Evolutionary conservation across 2,888 invertebrate species (phyloP), one percentile per base, ranked within the genome.

Genomic region (Atethmia centrago): DNA sequence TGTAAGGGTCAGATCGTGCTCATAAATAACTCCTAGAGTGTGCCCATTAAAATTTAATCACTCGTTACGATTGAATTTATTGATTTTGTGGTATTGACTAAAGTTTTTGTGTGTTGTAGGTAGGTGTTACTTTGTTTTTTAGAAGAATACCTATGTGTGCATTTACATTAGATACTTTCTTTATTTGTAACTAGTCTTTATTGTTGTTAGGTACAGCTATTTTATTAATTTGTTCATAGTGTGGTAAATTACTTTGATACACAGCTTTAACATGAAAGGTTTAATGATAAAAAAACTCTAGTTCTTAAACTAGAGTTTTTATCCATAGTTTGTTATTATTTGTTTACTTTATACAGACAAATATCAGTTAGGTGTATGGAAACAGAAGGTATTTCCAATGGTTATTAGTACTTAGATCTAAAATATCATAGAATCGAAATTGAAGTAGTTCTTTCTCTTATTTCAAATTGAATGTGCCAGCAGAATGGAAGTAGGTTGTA

Each of bases 41-140:
- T 90, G 84, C 87, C 92, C 88, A 93, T 93, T 93, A 93, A 93
- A 93, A 91, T 92, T 92, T 94, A 94, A 94, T 93, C 92, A 92
- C 91, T 89, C 88, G 87, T 91, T 91, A 86, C 90, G 88, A 89
- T 92, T 85, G 88, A 88, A 93, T 94, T 94, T 93, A 94, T 94
- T 93, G 92, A 92, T 93, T 93, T 71, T 75, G 66, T 75, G 51
- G 55, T 73, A 63, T 36, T 82, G 65, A 63, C 63, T 58, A 10
- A 55, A 62, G 21, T 31, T 65, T 61, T 68, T 70, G n/a, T 69
- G 47, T 56, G 25, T 8, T 59, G 28, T 47, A n/a, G 25, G 47
- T 42, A 21, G 16, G 8, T 53, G 25, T 7, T 56, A 36, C 9
- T 56, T 56, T 49, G n/a, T 56, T 53, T 64, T 55, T 31, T n/a